A percentile compares a stretch with the other conserved stretches of the same genome.
Conservation (phyloP, 2,888 invertebrate genomes). For the Ctenicera cuprea region DNA sequence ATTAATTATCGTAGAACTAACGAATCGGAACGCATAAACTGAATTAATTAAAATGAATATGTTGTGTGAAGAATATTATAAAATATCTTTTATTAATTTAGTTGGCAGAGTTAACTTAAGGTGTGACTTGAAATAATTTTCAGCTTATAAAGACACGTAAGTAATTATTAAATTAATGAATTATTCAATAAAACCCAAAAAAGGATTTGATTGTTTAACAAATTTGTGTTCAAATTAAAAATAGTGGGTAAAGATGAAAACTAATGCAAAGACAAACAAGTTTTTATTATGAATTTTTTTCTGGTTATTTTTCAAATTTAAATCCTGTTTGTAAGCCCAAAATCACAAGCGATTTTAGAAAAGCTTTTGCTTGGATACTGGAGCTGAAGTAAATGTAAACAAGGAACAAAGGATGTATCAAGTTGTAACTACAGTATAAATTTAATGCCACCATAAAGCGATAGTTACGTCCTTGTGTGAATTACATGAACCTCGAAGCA, state of each 20-base stretch:
- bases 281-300: not conserved
- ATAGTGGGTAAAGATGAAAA: not conserved
- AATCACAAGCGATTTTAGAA: not conserved
- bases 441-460: conserved; percentile 40
- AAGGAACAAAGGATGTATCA: conserved; percentile 40
- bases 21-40: not conserved
- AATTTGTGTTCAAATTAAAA: not conserved
- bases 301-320: not conserved
- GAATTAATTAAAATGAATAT: conserved; percentile 4
- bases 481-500: not conserved
- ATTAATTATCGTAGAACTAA: not conserved
- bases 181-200: not conserved
- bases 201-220: not conserved
- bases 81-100: conserved; percentile 3
- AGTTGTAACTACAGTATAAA: conserved; percentile 42
- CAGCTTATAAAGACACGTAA: conserved; percentile 26
- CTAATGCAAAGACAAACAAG: not conserved
- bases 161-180: conserved; percentile 6
- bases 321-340: not conserved
- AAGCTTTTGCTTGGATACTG: conserved; percentile 22
- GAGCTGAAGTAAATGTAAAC: conserved; percentile 43
- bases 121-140: conserved; percentile 14
- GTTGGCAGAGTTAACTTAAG: not conserved
- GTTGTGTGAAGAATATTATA: conserved; percentile 10
- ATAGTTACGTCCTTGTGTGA: conserved; percentile 26